A percentile compares a stretch with the other conserved stretches of the same genome.
Evolutionary conservation across 2,113 vertebrate genomes (phyloP).

Genomic region (Empidonax traillii): DNA sequence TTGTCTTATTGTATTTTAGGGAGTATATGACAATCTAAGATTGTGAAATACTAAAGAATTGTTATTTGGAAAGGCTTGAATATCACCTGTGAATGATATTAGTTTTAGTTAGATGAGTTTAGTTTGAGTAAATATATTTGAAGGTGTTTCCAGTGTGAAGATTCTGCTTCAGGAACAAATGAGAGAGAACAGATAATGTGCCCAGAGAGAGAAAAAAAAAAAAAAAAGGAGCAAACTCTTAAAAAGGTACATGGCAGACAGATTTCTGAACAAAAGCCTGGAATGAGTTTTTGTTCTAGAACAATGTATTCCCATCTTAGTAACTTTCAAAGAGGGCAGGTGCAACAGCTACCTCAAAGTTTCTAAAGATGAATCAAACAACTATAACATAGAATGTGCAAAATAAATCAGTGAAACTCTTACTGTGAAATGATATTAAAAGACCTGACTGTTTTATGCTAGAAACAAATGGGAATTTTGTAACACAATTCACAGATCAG

Average conservation of each 20-base stretch:
- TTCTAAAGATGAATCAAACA: not conserved
- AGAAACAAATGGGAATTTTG: not conserved
- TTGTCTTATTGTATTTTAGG: not conserved
- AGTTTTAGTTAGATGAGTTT: not conserved
- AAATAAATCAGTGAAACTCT: not conserved
- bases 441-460: not conserved
- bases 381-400: not conserved
- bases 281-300: not conserved
- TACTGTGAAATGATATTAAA: not conserved
- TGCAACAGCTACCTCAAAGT: not conserved
- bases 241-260: not conserved
- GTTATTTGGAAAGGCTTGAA: not conserved
- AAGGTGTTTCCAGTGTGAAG: not conserved
- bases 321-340: not conserved
- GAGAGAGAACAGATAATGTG: not conserved
- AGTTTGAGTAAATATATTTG: not conserved
- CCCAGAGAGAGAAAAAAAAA: rapidly evolving
- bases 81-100: not conserved
- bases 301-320: not conserved
- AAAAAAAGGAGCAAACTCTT: not conserved
- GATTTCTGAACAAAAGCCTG: not conserved
- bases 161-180: not conserved
- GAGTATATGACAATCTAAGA: not conserved
- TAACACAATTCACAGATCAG: not conserved
- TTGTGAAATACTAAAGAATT: not conserved